These are phyloP conservation scores for Myotis daubentonii DNA, from an alignment of 2,797 vertebrate species.

Conservation along the genomic window DNA sequence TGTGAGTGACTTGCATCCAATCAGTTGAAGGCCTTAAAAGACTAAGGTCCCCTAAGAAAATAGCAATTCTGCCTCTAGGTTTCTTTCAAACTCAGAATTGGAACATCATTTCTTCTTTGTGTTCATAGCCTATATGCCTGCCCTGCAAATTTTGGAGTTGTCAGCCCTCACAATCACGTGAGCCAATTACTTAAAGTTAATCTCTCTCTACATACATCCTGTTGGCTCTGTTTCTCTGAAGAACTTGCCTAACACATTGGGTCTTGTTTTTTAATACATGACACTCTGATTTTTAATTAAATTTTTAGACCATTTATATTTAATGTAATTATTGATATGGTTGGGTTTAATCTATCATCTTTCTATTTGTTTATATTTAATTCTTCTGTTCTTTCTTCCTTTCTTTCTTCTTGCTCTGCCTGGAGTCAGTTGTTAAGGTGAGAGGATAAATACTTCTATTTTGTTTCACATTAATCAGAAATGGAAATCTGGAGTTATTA, in stretches of 20 bases:
- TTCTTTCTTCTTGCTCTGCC: not conserved
- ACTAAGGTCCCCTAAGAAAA: not conserved
- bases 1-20: not conserved
- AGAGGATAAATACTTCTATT: not conserved
- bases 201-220: not conserved
- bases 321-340: not conserved
- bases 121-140: not conserved
- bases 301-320: slow-evolving; percentile 41
- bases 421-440: not conserved
- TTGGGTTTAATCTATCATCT: not conserved
- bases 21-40: not conserved
- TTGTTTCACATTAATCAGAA: not conserved
- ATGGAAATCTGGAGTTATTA: not conserved
- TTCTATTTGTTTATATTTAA: slow-evolving; percentile 10
- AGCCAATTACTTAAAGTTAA: not conserved
- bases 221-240: not conserved
- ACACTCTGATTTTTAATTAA: not conserved
- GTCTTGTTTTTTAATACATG: not conserved
- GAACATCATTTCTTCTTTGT: not conserved
- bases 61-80: not conserved
- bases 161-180: not conserved
- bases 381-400: not conserved
- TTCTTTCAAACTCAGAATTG: not conserved
- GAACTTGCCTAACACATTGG: not conserved
- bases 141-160: not conserved